Evolutionary conservation across 2,888 invertebrate species (phyloP).

Genomic region (Chloromyia formosa): DNA sequence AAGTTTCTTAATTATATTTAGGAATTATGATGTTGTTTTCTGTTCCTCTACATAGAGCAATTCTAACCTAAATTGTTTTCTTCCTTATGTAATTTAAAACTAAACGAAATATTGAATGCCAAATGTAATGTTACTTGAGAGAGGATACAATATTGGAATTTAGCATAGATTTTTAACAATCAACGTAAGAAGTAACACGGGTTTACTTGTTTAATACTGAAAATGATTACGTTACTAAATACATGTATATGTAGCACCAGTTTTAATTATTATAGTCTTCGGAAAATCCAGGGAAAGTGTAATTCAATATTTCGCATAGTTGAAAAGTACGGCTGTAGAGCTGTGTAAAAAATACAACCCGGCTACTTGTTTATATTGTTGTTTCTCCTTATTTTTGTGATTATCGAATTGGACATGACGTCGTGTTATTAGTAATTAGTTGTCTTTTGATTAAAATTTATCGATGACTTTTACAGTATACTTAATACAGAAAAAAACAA

Average conservation of each 20-base stretch:
- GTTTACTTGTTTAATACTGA: conserved; percentile 12
- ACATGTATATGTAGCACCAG: conserved; percentile 22
- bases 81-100: neutral
- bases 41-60: neutral
- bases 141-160: neutral
- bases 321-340: neutral
- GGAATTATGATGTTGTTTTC: neutral
- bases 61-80: neutral
- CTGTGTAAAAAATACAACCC: neutral
- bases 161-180: neutral
- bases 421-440: too few relatives aligned
- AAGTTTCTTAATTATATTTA: neutral
- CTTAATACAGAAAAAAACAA: too few relatives aligned
- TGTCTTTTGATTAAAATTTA: too few relatives aligned
- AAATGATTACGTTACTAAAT: conserved; percentile 7
- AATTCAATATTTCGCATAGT: conserved; percentile 9
- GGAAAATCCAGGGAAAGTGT: neutral
- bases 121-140: neutral
- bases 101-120: conserved; percentile 11
- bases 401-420: too few relatives aligned
- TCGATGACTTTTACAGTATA: too few relatives aligned
- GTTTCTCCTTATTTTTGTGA: too few relatives aligned
- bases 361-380: neutral
- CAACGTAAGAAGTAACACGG: neutral
- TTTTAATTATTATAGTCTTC: conserved; percentile 15